phyloP scores from a whole-genome alignment of 2,797 vertebrate species.

The Phylloscopus collybita region DNA sequence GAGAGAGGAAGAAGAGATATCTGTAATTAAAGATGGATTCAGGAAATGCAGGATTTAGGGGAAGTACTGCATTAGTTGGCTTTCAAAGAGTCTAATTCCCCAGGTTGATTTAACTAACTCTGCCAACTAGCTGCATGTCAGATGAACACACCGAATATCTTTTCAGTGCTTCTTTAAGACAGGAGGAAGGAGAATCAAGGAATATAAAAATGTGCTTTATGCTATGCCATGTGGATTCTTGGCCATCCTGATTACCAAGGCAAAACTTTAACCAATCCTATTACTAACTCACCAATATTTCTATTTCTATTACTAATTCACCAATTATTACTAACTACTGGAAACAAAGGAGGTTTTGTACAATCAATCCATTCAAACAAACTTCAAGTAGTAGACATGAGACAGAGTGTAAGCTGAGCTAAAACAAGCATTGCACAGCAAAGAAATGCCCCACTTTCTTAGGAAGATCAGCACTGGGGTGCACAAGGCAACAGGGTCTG shows the following conservation, averaged over 20 bases:
- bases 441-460: not conserved
- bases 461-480: not conserved
- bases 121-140: not conserved
- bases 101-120: not conserved
- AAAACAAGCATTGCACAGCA: not conserved
- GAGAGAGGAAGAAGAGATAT: not conserved
- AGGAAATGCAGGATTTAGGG: not conserved
- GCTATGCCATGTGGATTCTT: not conserved
- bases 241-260: not conserved
- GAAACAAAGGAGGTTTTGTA: not conserved
- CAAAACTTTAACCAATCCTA: not conserved
- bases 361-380: not conserved
- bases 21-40: not conserved
- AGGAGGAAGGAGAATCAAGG: not conserved
- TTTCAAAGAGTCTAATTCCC: not conserved
- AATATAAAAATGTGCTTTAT: not conserved
- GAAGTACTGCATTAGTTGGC: not conserved
- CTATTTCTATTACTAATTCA: no score
- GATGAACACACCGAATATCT: not conserved
- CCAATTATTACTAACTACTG: not conserved
- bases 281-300: no score
- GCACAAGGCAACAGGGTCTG: not conserved
- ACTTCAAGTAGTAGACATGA: not conserved
- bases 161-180: not conserved
- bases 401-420: not conserved